phyloP scores from a whole-genome alignment of 2,113 vertebrate genomes.

The Macrotus californicus region DNA sequence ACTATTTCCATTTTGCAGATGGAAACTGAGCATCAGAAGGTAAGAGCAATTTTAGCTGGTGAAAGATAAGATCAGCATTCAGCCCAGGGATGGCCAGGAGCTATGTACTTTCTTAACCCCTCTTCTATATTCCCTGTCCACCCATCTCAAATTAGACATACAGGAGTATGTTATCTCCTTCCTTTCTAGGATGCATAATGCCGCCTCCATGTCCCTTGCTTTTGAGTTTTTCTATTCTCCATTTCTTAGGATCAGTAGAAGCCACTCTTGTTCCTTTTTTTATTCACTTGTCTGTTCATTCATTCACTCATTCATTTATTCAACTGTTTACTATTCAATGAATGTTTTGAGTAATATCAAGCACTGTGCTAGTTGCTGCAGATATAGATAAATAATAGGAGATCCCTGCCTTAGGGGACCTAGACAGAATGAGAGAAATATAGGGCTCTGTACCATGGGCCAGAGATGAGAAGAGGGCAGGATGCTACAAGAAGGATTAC shows the following conservation, averaged over 20 bases:
- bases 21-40: background rate
- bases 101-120: background rate
- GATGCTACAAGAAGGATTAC: accelerated
- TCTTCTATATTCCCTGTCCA: accelerated
- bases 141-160: accelerated
- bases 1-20: background rate
- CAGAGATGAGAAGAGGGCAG: background rate
- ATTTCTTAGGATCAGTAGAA: background rate
- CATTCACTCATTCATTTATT: background rate
- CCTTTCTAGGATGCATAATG: accelerated
- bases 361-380: background rate
- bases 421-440: background rate
- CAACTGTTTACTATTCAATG: background rate
- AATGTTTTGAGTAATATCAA: background rate
- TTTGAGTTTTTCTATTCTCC: background rate
- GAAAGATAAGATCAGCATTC: background rate
- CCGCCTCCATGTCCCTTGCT: background rate
- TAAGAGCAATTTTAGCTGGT: background rate
- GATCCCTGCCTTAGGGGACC: background rate
- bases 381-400: background rate
- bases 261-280: background rate
- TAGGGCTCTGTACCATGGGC: background rate
- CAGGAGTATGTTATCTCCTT: background rate
- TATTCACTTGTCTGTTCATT: background rate
- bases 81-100: too few relatives aligned